A percentile compares a stretch with the other conserved stretches of the same genome.
phyloP scores from a whole-genome alignment of 2,113 vertebrate species.

The Phalacrocorax aristotelis region DNA sequence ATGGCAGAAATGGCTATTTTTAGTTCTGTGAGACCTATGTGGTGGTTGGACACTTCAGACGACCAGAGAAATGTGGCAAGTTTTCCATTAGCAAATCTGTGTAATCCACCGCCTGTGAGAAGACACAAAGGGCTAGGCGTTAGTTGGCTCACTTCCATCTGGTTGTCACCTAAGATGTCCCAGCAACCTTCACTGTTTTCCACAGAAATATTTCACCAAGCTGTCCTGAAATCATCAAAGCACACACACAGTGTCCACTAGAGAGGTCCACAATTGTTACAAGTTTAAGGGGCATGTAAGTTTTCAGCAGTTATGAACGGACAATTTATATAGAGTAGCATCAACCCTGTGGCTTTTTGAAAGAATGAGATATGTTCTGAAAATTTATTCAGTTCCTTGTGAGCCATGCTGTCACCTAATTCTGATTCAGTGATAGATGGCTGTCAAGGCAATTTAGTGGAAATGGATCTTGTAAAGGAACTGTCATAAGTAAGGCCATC shows the following conservation, averaged over 20 bases:
- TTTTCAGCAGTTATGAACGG: not conserved
- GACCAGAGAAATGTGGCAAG: not conserved
- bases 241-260: not conserved
- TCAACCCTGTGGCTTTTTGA: not conserved
- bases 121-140: accelerated
- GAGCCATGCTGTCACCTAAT: conserved; percentile 3
- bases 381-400: not conserved
- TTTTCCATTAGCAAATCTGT: not conserved
- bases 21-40: not conserved
- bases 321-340: not conserved
- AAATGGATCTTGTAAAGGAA: not conserved
- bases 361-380: not conserved
- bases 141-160: not conserved
- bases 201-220: not conserved
- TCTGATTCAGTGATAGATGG: conserved; percentile 30
- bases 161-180: not conserved
- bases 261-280: not conserved
- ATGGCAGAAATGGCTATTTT: not conserved
- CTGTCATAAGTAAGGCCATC: conserved; percentile 3
- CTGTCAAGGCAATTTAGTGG: conserved; percentile 1
- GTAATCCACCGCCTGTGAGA: not conserved
- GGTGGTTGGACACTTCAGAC: not conserved
- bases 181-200: not conserved
- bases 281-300: not conserved
- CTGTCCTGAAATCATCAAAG: not conserved